These are phyloP conservation scores for Mellilla xanthometata DNA, from an alignment of 2,888 invertebrate species.

Conservation along the genomic window DNA sequence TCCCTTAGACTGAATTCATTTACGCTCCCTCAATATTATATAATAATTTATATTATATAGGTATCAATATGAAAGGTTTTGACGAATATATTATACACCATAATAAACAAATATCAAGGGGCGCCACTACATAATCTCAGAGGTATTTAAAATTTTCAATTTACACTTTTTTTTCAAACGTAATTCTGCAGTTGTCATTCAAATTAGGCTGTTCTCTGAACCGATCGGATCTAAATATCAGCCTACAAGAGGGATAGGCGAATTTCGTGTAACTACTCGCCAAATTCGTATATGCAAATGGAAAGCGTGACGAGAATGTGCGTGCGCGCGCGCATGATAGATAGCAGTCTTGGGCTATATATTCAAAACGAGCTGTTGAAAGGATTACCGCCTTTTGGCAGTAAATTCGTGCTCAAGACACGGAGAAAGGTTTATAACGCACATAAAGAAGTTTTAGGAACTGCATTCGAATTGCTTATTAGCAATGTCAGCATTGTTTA, in stretches of 20 bases:
- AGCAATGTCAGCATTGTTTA: conserved; percentile 1
- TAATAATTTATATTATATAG: too few species aligned
- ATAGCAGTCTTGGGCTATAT: conserved; percentile 17
- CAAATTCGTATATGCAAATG: conserved; percentile 32
- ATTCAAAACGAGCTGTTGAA: conserved; percentile 14
- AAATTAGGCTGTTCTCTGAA: conserved; percentile 28
- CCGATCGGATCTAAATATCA: conserved; percentile 22
- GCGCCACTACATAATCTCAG: too few species aligned
- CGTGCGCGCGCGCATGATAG: conserved; percentile 26
- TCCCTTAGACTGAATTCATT: too few species aligned
- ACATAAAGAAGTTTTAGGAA: conserved; percentile 5
- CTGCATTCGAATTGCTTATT: conserved; percentile 13
- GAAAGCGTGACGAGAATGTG: conserved; percentile 29
- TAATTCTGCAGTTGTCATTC: conserved; percentile 20
- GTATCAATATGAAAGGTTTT: too few species aligned
- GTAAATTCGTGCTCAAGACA: conserved; percentile 6
- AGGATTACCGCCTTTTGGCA: conserved; percentile 15
- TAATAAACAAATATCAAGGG: too few species aligned
- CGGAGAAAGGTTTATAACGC: conserved; percentile 9
- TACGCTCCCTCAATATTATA: too few species aligned
- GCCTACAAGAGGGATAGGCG: conserved; percentile 11
- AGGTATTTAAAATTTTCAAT: too few species aligned
- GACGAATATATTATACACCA: too few species aligned
- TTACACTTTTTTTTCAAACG: too few species aligned
- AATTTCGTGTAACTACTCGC: conserved; percentile 22